Percentiles rank a stretch among this genome's conserved stretches.
phyloP scores from a whole-genome alignment of 1,140 invertebrate genomes.

The Sycobia sp. region DNA sequence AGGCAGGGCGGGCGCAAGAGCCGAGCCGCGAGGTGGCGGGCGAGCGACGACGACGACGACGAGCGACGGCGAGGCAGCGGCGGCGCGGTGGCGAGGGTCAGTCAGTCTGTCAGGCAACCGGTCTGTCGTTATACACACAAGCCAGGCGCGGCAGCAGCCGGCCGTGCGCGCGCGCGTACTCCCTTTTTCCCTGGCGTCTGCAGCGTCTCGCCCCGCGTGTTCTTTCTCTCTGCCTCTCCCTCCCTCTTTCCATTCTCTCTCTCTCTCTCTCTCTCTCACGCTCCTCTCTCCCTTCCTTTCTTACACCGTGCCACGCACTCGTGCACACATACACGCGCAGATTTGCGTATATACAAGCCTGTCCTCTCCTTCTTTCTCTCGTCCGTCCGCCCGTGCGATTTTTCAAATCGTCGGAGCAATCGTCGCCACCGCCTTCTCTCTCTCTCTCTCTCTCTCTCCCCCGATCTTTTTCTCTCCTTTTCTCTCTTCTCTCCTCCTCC shows the following conservation, averaged over 20 bases:
- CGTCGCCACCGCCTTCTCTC: conserved; percentile 26
- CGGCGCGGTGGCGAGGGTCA: conserved; percentile 49
- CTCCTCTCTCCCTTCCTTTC: conserved; percentile 38
- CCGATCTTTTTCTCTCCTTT: background rate
- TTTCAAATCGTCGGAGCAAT: conserved; percentile 41
- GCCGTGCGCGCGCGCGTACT: background rate
- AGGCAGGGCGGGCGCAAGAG: no score
- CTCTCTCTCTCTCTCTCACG: no score
- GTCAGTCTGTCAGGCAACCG: conserved; percentile 61
- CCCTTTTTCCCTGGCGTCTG: background rate
- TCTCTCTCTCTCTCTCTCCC: background rate
- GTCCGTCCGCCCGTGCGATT: conserved; percentile 41
- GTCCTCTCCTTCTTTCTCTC: conserved; percentile 2
- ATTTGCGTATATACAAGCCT: background rate
- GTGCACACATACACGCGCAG: conserved; percentile 37
- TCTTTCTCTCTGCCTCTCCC: background rate
- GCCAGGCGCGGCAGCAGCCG: conserved; percentile 13
- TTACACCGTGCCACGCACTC: conserved; percentile 27
- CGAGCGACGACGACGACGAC: no score
- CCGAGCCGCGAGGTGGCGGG: background rate
- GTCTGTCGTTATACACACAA: conserved; percentile 46
- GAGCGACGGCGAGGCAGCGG: conserved; percentile 41
- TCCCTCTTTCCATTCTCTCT: no score
- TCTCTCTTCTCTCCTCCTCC: conserved; percentile 11
- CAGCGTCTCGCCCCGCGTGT: background rate